phyloP scores from a whole-genome alignment of 30 jellyfish, hydroid and myxozoan species.

The Pseudorhiza aurosa region DNA sequence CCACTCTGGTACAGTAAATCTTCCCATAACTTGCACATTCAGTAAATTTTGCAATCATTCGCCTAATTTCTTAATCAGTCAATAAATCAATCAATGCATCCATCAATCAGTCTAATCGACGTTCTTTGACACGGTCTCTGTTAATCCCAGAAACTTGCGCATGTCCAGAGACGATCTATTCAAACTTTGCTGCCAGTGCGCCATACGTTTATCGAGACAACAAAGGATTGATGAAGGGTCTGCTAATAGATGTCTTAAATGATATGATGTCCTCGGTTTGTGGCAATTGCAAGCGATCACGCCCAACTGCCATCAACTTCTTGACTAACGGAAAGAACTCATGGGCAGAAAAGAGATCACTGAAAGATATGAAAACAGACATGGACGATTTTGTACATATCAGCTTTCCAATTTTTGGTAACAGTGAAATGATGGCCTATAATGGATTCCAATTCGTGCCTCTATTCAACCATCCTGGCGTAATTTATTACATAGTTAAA shows the following conservation, averaged over 20 bases:
- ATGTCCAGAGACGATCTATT: slow-evolving; percentile 10
- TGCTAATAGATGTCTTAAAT: slow-evolving; percentile 1
- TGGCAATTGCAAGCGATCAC: slow-evolving; percentile 15
- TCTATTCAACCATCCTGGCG: slow-evolving; percentile 52
- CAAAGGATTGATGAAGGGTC: slow-evolving; percentile 14
- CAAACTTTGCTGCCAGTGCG: slow-evolving; percentile 16
- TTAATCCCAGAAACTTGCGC: slow-evolving; percentile 16
- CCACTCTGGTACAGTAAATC: too few relatives aligned
- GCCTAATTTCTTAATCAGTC: too few relatives aligned
- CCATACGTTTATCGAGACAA: slow-evolving; percentile 21
- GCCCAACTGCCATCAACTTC: neutral
- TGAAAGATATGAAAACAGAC: slow-evolving; percentile 7
- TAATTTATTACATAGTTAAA: slow-evolving; percentile 2
- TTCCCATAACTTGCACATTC: too few relatives aligned
- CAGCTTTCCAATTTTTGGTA: slow-evolving; percentile 46
- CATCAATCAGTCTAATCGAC: too few relatives aligned
- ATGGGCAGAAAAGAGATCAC: slow-evolving; percentile 19
- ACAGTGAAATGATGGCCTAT: neutral
- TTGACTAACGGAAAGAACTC: slow-evolving; percentile 21
- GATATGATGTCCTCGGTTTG: slow-evolving; percentile 11
- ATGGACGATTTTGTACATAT: slow-evolving; percentile 25
- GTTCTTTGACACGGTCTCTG: too few relatives aligned
- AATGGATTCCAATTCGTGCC: slow-evolving; percentile 40
- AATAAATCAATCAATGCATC: too few relatives aligned
- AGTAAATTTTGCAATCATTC: too few relatives aligned